Conservation (phyloP, 1,140 invertebrate genomes). For the Doryteuthis pealeii region DNA sequence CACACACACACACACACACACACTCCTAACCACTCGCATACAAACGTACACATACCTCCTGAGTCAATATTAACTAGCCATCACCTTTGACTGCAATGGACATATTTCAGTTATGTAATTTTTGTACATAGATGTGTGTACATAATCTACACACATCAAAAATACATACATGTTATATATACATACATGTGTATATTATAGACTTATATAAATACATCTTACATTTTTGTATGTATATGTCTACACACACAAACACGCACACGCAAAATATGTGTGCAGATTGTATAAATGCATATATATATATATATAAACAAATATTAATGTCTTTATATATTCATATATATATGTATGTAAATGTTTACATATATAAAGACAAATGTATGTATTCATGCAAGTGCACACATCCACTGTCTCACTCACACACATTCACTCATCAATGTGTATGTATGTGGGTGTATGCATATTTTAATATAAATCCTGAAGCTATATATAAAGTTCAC, state of each 20-base stretch:
- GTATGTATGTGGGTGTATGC: too few species aligned
- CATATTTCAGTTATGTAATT: too few species aligned
- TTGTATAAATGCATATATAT: neutral
- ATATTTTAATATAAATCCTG: too few species aligned
- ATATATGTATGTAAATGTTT: slow-evolving; percentile 4
- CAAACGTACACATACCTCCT: too few species aligned
- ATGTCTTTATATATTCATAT: neutral
- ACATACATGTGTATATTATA: slow-evolving; percentile 1
- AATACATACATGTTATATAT: neutral
- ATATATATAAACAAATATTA: neutral
- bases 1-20: too few species aligned
- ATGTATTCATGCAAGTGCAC: neutral
- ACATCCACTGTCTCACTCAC: neutral
- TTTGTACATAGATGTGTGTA: too few species aligned
- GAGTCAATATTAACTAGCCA: too few species aligned
- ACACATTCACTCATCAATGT: too few species aligned
- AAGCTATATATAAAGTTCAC: too few species aligned
- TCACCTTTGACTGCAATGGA: too few species aligned
- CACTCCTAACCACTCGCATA: too few species aligned
- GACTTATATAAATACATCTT: neutral
- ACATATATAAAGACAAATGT: neutral
- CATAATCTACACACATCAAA: too few species aligned
- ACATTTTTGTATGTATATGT: neutral
- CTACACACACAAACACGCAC: neutral
- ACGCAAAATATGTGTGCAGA: neutral